Evolutionary conservation across 1,140 invertebrate genomes (phyloP), one percentile per base, ranked within the genome.

Genomic region (Ganaspis sp.): DNA sequence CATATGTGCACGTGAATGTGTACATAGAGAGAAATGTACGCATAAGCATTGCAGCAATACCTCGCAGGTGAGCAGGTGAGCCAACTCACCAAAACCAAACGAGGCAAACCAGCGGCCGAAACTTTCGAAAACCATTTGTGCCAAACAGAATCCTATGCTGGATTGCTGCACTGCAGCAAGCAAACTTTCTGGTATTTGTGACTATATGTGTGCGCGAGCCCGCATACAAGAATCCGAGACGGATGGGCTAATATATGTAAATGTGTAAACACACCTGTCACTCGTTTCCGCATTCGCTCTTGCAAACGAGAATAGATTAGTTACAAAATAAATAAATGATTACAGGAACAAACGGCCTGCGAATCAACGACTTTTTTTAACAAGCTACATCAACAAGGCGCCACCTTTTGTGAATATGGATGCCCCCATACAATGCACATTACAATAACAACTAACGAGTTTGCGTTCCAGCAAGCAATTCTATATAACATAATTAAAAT

Each of bases 41-140:
- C 79, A 76, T 87, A 85, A 87, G 79, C 81, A 86, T 86, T 82
- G 87, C 86, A 75, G 82, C 81, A 81, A 85, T 84, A 81, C 78
- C 75, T 82, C 79, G 74, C 81, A 74, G 79, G 53, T 76, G 53
- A 21, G 72, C 19, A 17, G 69, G 70, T 78, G 73, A 74, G 70
- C 38, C 76, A 53, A 38, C 64, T 69, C 54, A 54, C 21, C 42
- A 42, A 78, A 81, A 73, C 76, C 75, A 79, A 79, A 79, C 72
- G 80, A 77, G 73, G 76, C 64, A 71, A 74, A 76, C 26, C 58
- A n/a, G 76, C 64, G 74, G 69, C 64, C 73, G 75, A 85, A 84
- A 81, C 80, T 86, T 86, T 77, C 42, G 72, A 78, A 85, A 82
- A 80, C 79, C 73, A 78, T 83, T 81, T 76, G 77, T 54, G 64